A percentile compares a stretch with the other conserved stretches of the same genome.
phyloP scores from a whole-genome alignment of 64 coral and sea anemone genomes.

The Montipora sp. region DNA sequence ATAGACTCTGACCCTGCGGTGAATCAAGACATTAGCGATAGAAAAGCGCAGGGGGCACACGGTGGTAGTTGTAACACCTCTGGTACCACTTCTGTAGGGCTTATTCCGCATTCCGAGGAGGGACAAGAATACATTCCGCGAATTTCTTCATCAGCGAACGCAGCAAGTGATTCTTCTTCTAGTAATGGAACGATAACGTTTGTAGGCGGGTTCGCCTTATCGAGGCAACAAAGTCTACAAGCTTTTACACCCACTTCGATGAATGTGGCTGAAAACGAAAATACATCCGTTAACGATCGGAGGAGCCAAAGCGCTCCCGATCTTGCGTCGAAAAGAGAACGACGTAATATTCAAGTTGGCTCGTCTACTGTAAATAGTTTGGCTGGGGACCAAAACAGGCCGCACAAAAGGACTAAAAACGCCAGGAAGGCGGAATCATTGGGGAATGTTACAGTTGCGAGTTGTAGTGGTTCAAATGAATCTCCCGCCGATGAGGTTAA shows the following conservation, averaged over 20 bases:
- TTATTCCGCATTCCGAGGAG: conserved; percentile 26
- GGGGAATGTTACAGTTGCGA: background rate
- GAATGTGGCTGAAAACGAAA: background rate
- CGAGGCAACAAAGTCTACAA: background rate
- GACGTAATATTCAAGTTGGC: background rate
- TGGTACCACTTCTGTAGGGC: conserved; percentile 25
- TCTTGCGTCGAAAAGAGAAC: background rate
- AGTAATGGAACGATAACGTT: conserved; percentile 9
- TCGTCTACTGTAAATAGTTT: background rate
- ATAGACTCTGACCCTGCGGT: background rate
- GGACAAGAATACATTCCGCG: background rate
- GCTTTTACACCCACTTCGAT: too few relatives aligned
- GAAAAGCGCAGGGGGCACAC: background rate
- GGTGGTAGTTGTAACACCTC: background rate
- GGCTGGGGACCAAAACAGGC: background rate
- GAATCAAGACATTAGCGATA: background rate
- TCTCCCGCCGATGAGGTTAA: too few relatives aligned
- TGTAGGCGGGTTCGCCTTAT: background rate
- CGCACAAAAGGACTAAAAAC: conserved; percentile 29
- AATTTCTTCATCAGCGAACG: background rate
- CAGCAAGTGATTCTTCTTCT: background rate
- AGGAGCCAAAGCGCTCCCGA: background rate
- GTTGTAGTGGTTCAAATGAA: background rate
- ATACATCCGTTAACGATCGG: background rate
- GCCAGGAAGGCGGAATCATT: conserved; percentile 23